Evolutionary conservation across 2,797 vertebrate species (phyloP).

Genomic region (Sarcophilus harrisii): DNA sequence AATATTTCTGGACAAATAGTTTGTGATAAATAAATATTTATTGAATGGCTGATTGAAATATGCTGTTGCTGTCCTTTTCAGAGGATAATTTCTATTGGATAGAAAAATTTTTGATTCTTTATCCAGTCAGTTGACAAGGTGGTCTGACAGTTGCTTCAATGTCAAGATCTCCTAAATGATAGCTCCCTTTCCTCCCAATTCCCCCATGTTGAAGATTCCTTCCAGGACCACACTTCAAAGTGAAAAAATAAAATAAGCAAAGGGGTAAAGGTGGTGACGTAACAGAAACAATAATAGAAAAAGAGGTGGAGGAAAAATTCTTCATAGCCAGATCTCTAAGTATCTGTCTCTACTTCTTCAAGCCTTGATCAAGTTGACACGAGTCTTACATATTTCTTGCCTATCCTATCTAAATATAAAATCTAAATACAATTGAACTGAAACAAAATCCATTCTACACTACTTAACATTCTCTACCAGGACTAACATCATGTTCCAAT

Average conservation of each 20-base stretch:
- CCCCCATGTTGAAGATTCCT: background rate
- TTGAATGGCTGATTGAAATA: background rate
- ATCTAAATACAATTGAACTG: background rate
- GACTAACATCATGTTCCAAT: background rate
- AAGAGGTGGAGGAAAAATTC: background rate
- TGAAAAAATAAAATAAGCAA: background rate
- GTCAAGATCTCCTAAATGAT: background rate
- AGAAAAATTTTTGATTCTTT: background rate
- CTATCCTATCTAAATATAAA: background rate
- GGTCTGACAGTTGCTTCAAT: background rate
- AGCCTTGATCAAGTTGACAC: background rate
- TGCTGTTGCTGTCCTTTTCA: background rate
- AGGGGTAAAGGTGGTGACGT: background rate
- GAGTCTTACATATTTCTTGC: background rate
- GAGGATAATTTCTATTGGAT: background rate
- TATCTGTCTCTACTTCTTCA: background rate
- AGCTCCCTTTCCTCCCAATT: background rate
- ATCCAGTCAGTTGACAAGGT: background rate
- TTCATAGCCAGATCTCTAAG: background rate
- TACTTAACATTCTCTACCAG: background rate
- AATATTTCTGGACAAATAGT: background rate
- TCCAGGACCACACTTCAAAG: background rate
- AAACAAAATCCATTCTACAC: background rate
- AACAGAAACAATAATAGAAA: background rate
- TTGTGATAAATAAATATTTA: background rate